Conservation (phyloP, 2,113 vertebrate genomes). For the Petrocephalus microphthalmus region DNA sequence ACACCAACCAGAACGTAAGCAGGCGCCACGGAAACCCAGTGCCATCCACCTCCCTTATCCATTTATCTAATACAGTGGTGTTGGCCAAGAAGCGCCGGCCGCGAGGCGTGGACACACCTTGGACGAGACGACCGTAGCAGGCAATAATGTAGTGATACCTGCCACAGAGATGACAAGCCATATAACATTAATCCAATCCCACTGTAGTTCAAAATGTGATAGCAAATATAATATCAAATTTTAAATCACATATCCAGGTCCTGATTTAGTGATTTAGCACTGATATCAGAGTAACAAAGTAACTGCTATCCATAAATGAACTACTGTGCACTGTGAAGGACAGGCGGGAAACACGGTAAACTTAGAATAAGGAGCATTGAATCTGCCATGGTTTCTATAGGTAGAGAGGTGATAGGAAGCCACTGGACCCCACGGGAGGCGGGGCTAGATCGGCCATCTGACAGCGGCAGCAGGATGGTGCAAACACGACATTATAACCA, state of each 20-base stretch:
- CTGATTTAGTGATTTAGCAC: not conserved
- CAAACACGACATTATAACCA: not conserved
- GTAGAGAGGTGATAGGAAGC: not conserved
- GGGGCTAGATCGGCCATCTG: not conserved
- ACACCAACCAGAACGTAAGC: conserved; percentile 85
- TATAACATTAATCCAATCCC: not conserved
- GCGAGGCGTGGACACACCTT: not conserved
- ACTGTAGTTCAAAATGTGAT: not conserved
- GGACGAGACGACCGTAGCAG: not conserved
- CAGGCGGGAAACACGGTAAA: not conserved
- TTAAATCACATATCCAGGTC: not conserved
- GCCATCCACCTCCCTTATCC: not conserved
- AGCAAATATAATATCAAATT: not conserved
- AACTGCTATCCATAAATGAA: not conserved
- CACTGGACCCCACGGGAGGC: not conserved
- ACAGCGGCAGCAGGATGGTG: not conserved
- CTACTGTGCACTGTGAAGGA: not conserved
- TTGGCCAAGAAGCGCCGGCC: not conserved
- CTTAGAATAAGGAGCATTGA: not conserved
- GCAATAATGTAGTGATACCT: not conserved
- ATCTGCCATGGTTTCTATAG: not conserved
- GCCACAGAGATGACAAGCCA: not conserved
- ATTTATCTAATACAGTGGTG: not conserved
- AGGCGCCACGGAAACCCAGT: not conserved
- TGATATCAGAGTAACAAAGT: not conserved